Evolutionary conservation across 2,113 vertebrate genomes (phyloP).

Genomic region (Manacus vitellinus): DNA sequence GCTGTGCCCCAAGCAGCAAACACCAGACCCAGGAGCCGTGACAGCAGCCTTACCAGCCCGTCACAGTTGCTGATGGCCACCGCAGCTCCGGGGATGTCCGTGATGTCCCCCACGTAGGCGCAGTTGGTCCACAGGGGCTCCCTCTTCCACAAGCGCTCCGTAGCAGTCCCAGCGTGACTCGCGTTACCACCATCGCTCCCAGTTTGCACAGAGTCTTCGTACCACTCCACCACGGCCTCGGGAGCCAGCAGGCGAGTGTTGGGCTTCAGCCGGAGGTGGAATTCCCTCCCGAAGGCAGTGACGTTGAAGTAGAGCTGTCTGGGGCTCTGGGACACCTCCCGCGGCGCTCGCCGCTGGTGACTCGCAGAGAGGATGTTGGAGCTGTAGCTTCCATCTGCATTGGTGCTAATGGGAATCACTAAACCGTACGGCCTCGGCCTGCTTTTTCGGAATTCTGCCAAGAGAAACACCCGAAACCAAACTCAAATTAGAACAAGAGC

Average conservation of each 20-base stretch:
- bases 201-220: constrained; percentile 65
- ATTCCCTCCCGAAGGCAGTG: constrained; percentile 90
- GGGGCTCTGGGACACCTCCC: constrained; percentile 68
- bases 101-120: constrained; percentile 92
- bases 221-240: constrained; percentile 90
- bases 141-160: constrained; percentile 75
- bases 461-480: background rate
- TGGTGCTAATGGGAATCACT: constrained; percentile 89
- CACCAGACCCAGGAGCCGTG: background rate
- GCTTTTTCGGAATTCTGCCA: constrained; percentile 74
- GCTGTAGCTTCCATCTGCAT: constrained; percentile 85
- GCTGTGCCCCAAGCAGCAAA: accelerated
- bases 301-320: constrained; percentile 89
- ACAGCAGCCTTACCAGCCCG: constrained; percentile 89
- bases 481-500: background rate
- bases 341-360: constrained; percentile 83
- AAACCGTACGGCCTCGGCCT: constrained; percentile 84
- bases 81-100: constrained; percentile 86
- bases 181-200: background rate
- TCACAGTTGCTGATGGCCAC: constrained; percentile 99
- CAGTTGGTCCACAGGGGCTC: constrained; percentile 90
- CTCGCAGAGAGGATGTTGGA: constrained; percentile 88
- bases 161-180: background rate
- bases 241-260: constrained; percentile 87
- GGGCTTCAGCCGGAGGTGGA: constrained; percentile 88